Base-by-base conservation (phyloP, 2,888 invertebrate species). In the Ochropleura leucogaster region DNA sequence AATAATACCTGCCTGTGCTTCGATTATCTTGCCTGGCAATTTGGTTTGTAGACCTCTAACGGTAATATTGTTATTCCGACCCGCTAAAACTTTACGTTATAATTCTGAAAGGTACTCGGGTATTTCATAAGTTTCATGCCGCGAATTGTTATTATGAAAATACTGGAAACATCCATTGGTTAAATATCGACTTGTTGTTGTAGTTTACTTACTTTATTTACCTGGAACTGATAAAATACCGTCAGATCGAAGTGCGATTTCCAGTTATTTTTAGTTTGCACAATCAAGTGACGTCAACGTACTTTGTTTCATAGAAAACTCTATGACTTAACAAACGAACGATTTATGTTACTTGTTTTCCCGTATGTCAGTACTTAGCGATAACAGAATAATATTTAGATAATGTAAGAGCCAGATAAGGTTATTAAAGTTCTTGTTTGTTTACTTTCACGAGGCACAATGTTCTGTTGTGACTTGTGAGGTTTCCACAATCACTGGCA, bases 211-310 rank as follows among this genome's bases (percentile, higher is more conserved):
- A 40, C 59, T 79, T 80, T 64, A 71, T 63, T 83, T 89, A 90
- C 89, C 82, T 86, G 83, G 90, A 89, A 89, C 78, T 89, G 89
- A 90, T 90, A 89, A 89, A 88, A 84, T 82, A 82, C 73, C 82
- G 84, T 82, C 81, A 87, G 86, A 88, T 88, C 68, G 85, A 84
- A 84, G 81, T 80, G 78, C 76, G 85, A 86, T 88, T 90, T 88
- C 89, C 81, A 86, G 87, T 82, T 87, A 91, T 86, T 88, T 90
- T 86, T 86, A 87, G 85, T 86, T 89, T 84, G 86, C 85, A 86
- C 87, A 89, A 87, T 86, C 82, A 76, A 85, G 72, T 90, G 90
- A 90, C 91, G 91, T 90, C 89, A 90, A 20, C 47, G 72, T 82
- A 67, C 79, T 67, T 57, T 77, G 74, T 74, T 86, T 87, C 82